Evolutionary conservation across 2,888 invertebrate genomes (phyloP).

Genomic region (Mimas tiliae): DNA sequence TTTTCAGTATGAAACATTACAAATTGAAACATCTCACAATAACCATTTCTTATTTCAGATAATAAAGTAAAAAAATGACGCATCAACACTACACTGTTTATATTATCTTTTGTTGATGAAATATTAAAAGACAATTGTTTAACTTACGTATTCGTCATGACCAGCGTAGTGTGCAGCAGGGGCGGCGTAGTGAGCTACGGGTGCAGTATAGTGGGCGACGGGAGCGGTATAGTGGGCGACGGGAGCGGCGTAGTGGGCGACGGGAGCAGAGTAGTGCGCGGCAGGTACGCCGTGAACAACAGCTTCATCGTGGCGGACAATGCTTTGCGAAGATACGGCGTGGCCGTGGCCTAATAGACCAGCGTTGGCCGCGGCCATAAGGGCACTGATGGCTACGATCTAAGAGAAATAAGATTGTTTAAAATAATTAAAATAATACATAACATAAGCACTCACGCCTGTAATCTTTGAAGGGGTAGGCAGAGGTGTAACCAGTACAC

Average conservation of each 20-base stretch:
- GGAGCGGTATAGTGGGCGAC: conserved; percentile 42
- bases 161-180: conserved; percentile 35
- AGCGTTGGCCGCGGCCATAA: conserved; percentile 74
- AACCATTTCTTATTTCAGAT: too few relatives aligned
- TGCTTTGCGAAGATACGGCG: conserved; percentile 67
- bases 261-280: conserved; percentile 40
- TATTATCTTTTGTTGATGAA: not conserved
- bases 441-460: too few relatives aligned
- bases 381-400: conserved; percentile 30
- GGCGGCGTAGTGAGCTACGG: conserved; percentile 43
- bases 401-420: not conserved
- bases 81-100: not conserved
- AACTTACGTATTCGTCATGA: conserved; percentile 45
- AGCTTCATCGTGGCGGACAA: conserved; percentile 65
- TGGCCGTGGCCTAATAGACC: conserved; percentile 62
- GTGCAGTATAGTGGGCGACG: conserved; percentile 41
- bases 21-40: too few relatives aligned
- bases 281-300: conserved; percentile 42
- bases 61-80: too few relatives aligned
- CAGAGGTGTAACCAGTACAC: too few relatives aligned
- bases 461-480: too few relatives aligned
- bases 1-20: too few relatives aligned
- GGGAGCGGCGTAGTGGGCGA: conserved; percentile 47
- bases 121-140: not conserved
- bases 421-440: too few relatives aligned